Conservation (phyloP, 2,888 invertebrate genomes). For the Tinea semifulvella region DNA sequence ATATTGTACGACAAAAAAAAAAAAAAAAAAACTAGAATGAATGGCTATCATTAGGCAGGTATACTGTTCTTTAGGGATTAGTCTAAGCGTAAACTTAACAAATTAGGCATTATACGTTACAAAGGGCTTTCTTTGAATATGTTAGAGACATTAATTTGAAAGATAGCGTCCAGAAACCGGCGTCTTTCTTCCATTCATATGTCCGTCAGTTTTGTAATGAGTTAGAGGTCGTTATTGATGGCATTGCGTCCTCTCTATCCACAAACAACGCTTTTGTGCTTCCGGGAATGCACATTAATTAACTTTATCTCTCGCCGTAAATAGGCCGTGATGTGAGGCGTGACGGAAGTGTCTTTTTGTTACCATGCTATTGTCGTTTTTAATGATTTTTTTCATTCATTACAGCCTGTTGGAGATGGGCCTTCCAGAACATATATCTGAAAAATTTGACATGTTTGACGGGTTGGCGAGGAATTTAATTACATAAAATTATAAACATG, state of each 20-base stretch:
- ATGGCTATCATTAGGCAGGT: too few relatives aligned
- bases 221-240: slow-evolving; percentile 22
- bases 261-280: slow-evolving; percentile 18
- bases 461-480: too few relatives aligned
- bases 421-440: too few relatives aligned
- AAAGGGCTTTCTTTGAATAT: too few relatives aligned
- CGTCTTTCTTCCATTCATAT: slow-evolving; percentile 20
- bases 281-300: slow-evolving; percentile 23
- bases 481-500: too few relatives aligned
- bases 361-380: not conserved
- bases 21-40: too few relatives aligned
- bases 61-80: too few relatives aligned
- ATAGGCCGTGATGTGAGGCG: slow-evolving; percentile 16
- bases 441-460: too few relatives aligned
- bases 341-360: slow-evolving; percentile 16
- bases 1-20: too few relatives aligned
- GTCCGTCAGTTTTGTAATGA: slow-evolving; percentile 13
- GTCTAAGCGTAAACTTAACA: too few relatives aligned
- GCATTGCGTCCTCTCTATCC: not conserved
- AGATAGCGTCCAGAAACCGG: not conserved
- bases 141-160: slow-evolving; percentile 8
- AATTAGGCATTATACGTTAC: too few relatives aligned
- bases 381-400: not conserved
- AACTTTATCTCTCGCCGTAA: slow-evolving; percentile 23
- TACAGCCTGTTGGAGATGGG: too few relatives aligned